A percentile compares a stretch with the other conserved stretches of the same genome.
Conservation (phyloP, 2,888 invertebrate genomes). For the Unio pictorum region DNA sequence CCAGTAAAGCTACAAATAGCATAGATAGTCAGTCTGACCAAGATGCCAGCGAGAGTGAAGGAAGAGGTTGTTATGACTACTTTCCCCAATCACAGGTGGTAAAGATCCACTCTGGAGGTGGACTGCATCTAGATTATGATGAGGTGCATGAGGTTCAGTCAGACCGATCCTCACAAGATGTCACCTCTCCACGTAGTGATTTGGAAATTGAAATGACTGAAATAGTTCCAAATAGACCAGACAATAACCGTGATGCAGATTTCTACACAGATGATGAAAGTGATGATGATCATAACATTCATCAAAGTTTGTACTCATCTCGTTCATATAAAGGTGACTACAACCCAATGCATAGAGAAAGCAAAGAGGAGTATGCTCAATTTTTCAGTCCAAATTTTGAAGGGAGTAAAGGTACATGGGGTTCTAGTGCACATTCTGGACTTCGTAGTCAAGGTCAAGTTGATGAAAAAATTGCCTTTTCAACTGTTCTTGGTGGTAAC, state of each 20-base stretch:
- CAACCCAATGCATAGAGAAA: slow-evolving; percentile 19
- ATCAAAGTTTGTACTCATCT: slow-evolving; percentile 8
- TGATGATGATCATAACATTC: slow-evolving; percentile 31
- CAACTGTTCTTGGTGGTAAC: slow-evolving; percentile 22
- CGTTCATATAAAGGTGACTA: slow-evolving; percentile 5
- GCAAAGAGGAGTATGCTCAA: slow-evolving; percentile 16
- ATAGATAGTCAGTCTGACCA: slow-evolving; percentile 39
- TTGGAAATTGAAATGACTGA: slow-evolving; percentile 44
- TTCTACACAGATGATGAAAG: slow-evolving; percentile 46
- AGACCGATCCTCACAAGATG: slow-evolving; percentile 43
- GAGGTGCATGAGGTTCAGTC: slow-evolving; percentile 52
- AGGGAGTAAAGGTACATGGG: slow-evolving; percentile 20
- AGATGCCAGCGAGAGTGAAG: slow-evolving; percentile 40
- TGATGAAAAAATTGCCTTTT: slow-evolving; percentile 37
- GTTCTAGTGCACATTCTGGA: slow-evolving; percentile 20
- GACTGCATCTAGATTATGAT: slow-evolving; percentile 44
- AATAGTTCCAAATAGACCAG: slow-evolving; percentile 9
- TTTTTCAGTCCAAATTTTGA: slow-evolving; percentile 15
- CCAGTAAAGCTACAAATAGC: slow-evolving; percentile 50
- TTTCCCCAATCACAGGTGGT: slow-evolving; percentile 30
- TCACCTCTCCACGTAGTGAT: slow-evolving; percentile 58
- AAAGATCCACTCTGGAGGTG: slow-evolving; percentile 29
- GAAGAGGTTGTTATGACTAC: slow-evolving; percentile 47
- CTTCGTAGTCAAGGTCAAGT: slow-evolving; percentile 32
- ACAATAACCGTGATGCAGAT: slow-evolving; percentile 30